Percentiles rank a stretch among this genome's conserved stretches.
phyloP scores from a whole-genome alignment of 1,140 invertebrate genomes.

The Theocolax elegans region DNA sequence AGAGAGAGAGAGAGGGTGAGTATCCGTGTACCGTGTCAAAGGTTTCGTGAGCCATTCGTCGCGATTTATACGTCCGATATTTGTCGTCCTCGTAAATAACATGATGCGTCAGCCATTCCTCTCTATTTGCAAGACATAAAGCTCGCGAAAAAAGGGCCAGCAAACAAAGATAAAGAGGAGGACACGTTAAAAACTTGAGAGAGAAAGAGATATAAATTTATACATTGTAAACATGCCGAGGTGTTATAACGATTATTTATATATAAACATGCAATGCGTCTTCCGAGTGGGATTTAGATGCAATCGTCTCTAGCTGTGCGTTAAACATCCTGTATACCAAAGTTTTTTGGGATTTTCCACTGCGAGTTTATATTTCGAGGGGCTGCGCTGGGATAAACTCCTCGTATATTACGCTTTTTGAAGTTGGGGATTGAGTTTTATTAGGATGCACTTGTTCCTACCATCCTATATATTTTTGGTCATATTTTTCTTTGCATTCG shows the following conservation, averaged over 20 bases:
- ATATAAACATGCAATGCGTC: not conserved
- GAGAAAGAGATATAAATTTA: conserved; percentile 25
- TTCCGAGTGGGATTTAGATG: conserved; percentile 16
- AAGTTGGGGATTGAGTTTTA: too few species aligned
- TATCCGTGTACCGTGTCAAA: not conserved
- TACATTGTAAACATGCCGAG: conserved; percentile 6
- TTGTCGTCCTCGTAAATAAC: conserved; percentile 35
- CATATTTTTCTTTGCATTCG: too few species aligned
- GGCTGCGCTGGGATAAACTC: too few species aligned
- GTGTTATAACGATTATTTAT: conserved; percentile 33
- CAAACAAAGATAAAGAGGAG: not conserved
- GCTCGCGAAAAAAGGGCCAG: not conserved
- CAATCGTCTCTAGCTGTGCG: too few species aligned
- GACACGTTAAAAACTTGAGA: conserved; percentile 16
- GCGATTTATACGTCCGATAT: conserved; percentile 37
- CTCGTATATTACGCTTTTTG: too few species aligned
- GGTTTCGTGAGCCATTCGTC: not conserved
- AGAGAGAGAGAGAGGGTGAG: too few species aligned
- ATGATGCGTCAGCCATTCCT: conserved; percentile 26
- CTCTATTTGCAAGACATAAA: conserved; percentile 34
- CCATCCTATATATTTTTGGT: too few species aligned
- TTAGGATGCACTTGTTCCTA: too few species aligned
- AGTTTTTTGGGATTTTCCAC: too few species aligned
- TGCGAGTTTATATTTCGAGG: too few species aligned
- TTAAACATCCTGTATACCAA: too few species aligned